Base-by-base conservation (phyloP, 2,797 vertebrate genomes). In the Sebastes kiyomatsui region DNA sequence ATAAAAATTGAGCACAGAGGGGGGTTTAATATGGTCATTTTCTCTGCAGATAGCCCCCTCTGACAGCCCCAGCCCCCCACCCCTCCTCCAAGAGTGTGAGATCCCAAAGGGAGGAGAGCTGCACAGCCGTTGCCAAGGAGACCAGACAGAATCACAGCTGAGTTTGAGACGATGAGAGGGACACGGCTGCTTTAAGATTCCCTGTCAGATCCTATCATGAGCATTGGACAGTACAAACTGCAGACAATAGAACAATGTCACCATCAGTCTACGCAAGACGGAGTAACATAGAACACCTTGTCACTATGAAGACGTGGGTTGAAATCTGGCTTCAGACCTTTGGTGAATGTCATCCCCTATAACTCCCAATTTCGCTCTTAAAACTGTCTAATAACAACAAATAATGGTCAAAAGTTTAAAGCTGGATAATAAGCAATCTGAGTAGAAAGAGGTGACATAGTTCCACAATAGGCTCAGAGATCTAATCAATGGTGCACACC, bases 91-190 rank as follows among this genome's bases (percentile, higher is more conserved):
- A 49, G 18, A 59, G 14, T 20, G 49, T 4, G 54, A 61, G 71
- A 83, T 83, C 82, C 84, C 80, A 78, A 10, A 77, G 87, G 90
- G 84, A 72, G 80, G 69, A 62, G 67, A 79, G 72, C 68, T 28
- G 72, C 75, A 77, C 67, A 78, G 33, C 69, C 1, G 86, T 91
- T 87, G 73, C 87, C 88, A 86, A 58, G 86, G 90, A 85, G 71
- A 93, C 87, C 64, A 83, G 86, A 87, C 83, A 67, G 67, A 79
- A 83, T 76, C 73, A 54, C 76, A 77, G 85, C 70, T 69, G 71
- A 83, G 74, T 81, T 77, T 68, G 60, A 88, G 82, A 82, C 22
- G 60, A 81, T 77, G 79, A 84, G 64, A 68, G 54, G 42, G 52
- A 72, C 64, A 77, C 6, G 16, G 72, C 60, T 81, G 77, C 75